These are phyloP conservation scores for Esox lucius DNA, from an alignment of 2,797 vertebrate species.

Conservation along the genomic window DNA sequence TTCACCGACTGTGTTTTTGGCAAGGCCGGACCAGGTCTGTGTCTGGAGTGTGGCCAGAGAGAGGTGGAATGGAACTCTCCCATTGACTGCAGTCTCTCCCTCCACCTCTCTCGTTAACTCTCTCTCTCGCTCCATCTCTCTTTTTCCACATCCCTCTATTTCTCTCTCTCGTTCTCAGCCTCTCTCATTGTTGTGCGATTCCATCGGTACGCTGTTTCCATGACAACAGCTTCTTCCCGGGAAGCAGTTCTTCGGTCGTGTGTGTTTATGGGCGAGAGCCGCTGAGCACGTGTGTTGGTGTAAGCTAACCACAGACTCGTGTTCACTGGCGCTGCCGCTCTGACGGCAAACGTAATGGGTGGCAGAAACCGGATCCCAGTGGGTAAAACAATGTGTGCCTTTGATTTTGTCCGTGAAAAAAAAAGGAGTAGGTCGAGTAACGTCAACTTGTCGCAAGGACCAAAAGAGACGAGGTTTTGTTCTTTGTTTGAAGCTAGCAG, in stretches of 20 bases:
- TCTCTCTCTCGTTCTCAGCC: no score
- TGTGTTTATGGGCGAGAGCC: slow-evolving; percentile 42
- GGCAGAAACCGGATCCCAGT: neutral
- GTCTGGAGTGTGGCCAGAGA: neutral
- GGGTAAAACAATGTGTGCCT: neutral
- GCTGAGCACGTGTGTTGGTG: slow-evolving; percentile 16
- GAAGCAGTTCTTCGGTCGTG: slow-evolving; percentile 30
- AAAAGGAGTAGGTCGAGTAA: neutral
- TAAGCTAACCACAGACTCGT: neutral
- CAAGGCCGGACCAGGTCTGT: neutral
- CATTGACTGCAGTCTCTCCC: neutral
- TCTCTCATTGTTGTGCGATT: slow-evolving; percentile 44
- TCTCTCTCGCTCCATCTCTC: no score
- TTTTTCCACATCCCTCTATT: no score
- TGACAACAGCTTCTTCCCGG: slow-evolving; percentile 45
- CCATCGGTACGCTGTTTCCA: slow-evolving; percentile 53
- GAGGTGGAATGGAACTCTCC: no score
- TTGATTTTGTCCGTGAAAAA: neutral
- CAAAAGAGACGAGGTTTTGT: neutral
- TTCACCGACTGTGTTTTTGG: neutral
- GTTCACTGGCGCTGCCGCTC: neutral
- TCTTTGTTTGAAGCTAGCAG: neutral
- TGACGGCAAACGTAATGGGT: neutral
- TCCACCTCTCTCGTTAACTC: neutral
- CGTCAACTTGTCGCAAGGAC: neutral